Base-by-base conservation (phyloP, 2,797 vertebrate genomes). In the Brachymystax lenok region DNA sequence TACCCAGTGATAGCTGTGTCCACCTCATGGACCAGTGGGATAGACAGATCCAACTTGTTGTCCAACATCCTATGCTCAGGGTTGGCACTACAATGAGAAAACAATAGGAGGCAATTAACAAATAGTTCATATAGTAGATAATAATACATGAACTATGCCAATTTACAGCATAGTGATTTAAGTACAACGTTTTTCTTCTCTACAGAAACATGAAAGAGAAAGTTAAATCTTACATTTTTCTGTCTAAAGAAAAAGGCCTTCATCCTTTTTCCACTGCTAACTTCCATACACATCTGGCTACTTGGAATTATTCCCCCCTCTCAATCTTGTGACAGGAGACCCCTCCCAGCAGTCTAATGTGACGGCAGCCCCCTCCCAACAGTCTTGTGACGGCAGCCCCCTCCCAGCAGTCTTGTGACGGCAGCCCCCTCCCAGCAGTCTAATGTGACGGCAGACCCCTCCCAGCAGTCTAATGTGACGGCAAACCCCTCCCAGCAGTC, bases 1-100 rank as follows among this genome's bases (percentile, higher is more conserved):
- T 94, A 99, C 98, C 97, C 97, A 0, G 88, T 97, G 83, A 99
- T 91, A 61, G 96, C 95, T 0, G 96, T 96, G 92, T 99, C 98
- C 27, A 98, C 97, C 90, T 99, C 97, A 7, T 99, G 98, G 88
- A 97, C 90, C 83, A 99, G 89, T 1, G 96, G 94, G 79, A 99
- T 94, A 0, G 90, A 94, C 74, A 99, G 88, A 16, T 90, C 91
- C 81, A 99, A 86, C 61, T 13, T 91, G 91, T 99, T 99, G 93
- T 99, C 97, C 0, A 94, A 92, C 50, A 98, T 92, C 78, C 94
- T 95, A 80, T 91, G 94, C 80, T 99, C 98, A 17, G 96, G 84
- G 79, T 99, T 99, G 79, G 97, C 98, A 30, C 98, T 99, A 28
- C 19, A 80, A 83, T 3, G 30, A 81, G 82, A n/a, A 1, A 76